phyloP scores from a whole-genome alignment of 2,797 vertebrate species.

The Nyctibius grandis region DNA sequence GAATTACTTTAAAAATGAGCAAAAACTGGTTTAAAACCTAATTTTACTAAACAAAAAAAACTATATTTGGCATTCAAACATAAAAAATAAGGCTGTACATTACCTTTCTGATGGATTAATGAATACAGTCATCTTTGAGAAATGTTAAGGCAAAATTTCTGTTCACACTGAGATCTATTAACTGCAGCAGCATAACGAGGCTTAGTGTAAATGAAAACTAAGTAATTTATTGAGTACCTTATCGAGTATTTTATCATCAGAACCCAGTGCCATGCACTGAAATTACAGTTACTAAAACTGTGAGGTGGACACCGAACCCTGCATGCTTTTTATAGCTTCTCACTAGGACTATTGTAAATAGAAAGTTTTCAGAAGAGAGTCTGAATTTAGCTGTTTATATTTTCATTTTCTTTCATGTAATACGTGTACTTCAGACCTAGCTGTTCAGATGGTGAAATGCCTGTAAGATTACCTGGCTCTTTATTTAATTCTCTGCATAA shows the following conservation, averaged over 20 bases:
- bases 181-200: neutral
- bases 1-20: neutral
- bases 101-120: neutral
- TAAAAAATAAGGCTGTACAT: neutral
- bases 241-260: neutral
- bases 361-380: neutral
- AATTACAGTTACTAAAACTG: neutral
- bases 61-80: neutral
- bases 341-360: neutral
- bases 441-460: neutral
- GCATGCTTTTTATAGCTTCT: neutral
- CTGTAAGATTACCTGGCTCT: neutral
- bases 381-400: neutral
- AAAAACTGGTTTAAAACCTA: neutral
- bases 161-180: neutral
- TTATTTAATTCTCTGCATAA: neutral
- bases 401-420: neutral
- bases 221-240: neutral
- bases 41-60: neutral
- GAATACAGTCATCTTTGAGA: neutral
- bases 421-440: neutral
- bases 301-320: neutral
- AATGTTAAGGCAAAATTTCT: neutral
- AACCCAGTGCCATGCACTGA: neutral
- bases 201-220: neutral